Conservation (phyloP, 2,888 invertebrate genomes). For the Adela reaumurella region DNA sequence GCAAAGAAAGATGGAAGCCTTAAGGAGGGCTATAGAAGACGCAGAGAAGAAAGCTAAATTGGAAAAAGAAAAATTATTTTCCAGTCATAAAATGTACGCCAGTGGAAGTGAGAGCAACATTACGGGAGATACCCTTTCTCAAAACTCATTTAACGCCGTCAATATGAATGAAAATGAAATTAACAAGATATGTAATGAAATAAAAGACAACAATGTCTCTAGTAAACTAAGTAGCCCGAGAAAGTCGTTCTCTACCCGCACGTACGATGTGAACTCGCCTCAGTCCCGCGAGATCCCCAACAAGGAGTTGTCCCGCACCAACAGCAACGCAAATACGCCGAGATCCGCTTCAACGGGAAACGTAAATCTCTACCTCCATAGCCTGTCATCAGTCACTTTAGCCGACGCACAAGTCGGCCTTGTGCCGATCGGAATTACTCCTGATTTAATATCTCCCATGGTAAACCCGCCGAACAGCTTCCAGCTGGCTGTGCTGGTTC, state of each 20-base stretch:
- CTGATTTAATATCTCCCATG: slow-evolving; percentile 29
- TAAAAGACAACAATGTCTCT: background rate
- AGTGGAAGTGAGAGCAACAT: background rate
- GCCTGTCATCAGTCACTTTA: slow-evolving; percentile 37
- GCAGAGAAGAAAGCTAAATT: slow-evolving; percentile 71
- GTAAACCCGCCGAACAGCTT: slow-evolving; percentile 41
- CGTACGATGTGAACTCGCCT: slow-evolving; percentile 40
- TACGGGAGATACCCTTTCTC: background rate
- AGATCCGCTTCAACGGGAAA: slow-evolving; percentile 37
- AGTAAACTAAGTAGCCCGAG: background rate
- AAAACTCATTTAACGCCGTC: background rate
- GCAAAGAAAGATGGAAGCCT: slow-evolving; percentile 67
- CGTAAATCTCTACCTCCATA: slow-evolving; percentile 42
- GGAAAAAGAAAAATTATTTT: slow-evolving; percentile 58
- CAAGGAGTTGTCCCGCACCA: background rate
- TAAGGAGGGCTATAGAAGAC: slow-evolving; percentile 74
- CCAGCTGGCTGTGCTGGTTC: slow-evolving; percentile 60
- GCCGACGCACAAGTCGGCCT: slow-evolving; percentile 43
- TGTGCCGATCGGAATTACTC: slow-evolving; percentile 40
- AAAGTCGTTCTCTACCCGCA: slow-evolving; percentile 10
- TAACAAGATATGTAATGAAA: background rate
- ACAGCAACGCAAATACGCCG: slow-evolving; percentile 25
- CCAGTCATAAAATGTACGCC: too few species aligned
- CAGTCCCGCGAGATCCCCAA: slow-evolving; percentile 22
- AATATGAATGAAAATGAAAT: background rate